Evolutionary conservation across 2,888 invertebrate species (phyloP), one percentile per base, ranked within the genome.

Genomic region (Tenthredo livida): DNA sequence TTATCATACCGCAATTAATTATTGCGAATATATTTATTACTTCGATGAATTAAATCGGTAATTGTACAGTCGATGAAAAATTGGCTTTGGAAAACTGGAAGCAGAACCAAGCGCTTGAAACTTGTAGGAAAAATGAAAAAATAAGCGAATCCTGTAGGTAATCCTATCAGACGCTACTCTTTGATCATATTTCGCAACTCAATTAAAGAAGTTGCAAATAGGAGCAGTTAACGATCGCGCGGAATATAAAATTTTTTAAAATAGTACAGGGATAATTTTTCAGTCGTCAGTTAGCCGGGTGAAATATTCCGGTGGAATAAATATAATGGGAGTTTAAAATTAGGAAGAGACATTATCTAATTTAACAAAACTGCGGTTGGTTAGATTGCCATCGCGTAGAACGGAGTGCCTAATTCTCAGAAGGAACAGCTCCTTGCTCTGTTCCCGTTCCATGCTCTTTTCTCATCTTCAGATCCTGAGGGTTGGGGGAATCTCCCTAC

Each of bases 261-360:
- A 58, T n/a, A 17, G 58, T 17, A 6, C 3, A 9, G 17, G 10
- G 15, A 3, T 9, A 12, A 65, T 65, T 12, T 25, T 25, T n/a
- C 15, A 9, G 12, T 29, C 21, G 65, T 65, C 25, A 9, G 2
- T 65, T 65, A n/a, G n/a, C 6, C 15, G 65, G 65, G 65, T 10
- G 21, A 4, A 58, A 78, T 25, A 78, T 61, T 58, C n/a, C n/a
- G n/a, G n/a, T 17, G 58, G 65, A 12, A 15, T 47, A 15, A 61
- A 67, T 61, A 82, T 29, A 67, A 43, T 15, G 67, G 33, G 83
- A 61, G 43, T 61, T 54, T 78, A 84, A 50, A 80, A 83, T 75
- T 65, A 82, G 78, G 40, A 84, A 78, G 43, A 85, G 85, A 70
- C 70, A 43, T 80, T 80, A 82, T 82, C 82, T 85, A 85, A 54